phyloP scores from a whole-genome alignment of 2,113 vertebrate genomes.

The Physeter macrocephalus region DNA sequence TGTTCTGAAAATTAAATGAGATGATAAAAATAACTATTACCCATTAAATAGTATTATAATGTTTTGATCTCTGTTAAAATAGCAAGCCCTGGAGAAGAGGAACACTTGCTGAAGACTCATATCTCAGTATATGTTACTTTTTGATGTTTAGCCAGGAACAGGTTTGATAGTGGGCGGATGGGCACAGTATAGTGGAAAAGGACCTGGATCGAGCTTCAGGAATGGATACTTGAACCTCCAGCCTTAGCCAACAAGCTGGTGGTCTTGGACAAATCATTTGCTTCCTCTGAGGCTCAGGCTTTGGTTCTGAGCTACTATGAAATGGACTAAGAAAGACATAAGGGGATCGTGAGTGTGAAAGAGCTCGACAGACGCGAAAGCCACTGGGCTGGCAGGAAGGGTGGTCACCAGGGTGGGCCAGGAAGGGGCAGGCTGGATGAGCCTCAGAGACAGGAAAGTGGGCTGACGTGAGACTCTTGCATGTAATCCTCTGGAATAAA shows the following conservation, averaged over 20 bases:
- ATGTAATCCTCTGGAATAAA: background rate
- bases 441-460: background rate
- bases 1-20: background rate
- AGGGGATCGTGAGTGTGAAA: background rate
- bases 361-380: background rate
- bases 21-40: background rate
- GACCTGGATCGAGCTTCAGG: background rate
- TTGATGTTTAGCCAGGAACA: background rate
- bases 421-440: background rate
- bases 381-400: background rate
- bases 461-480: background rate
- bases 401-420: no score
- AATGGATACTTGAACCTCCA: background rate
- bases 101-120: background rate
- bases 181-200: background rate
- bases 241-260: background rate
- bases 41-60: background rate
- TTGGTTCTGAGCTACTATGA: background rate
- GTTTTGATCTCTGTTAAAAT: conserved; percentile 32
- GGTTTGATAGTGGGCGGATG: background rate
- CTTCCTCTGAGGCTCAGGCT: background rate
- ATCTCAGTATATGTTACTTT: background rate
- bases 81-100: background rate
- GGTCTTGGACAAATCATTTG: background rate
- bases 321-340: background rate